Evolutionary conservation across 2,797 vertebrate genomes (phyloP).

Genomic region (Dryobates pubescens): DNA sequence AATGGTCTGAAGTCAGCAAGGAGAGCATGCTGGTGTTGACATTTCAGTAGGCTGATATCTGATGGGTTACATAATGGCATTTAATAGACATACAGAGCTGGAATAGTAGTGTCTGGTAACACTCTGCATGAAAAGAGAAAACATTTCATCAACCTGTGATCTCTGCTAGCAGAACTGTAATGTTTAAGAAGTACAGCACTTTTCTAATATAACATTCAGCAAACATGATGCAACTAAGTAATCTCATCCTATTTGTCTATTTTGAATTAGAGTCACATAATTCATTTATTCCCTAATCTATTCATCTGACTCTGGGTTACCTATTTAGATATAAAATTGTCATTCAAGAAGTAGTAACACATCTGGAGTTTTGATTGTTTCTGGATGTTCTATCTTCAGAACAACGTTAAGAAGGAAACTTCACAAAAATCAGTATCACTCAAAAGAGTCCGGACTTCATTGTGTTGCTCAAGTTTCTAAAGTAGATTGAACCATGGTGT

Average conservation of each 20-base stretch:
- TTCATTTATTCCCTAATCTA: background rate
- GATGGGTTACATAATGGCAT: background rate
- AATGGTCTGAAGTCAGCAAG: background rate
- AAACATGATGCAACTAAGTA: background rate
- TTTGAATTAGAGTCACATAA: background rate
- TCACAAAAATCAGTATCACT: background rate
- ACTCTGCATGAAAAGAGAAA: background rate
- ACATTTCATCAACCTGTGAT: background rate
- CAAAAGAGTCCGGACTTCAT: background rate
- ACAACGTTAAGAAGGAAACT: background rate
- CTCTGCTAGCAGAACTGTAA: background rate
- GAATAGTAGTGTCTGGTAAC: background rate
- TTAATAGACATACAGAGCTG: background rate
- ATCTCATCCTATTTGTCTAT: background rate
- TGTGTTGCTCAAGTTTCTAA: background rate
- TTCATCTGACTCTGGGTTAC: background rate
- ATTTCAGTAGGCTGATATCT: background rate
- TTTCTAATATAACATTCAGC: background rate
- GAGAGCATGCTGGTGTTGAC: background rate
- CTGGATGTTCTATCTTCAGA: background rate
- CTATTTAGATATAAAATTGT: background rate
- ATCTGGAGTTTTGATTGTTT: background rate
- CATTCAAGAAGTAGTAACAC: background rate
- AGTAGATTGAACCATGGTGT: background rate
- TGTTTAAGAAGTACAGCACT: background rate